phyloP scores from a whole-genome alignment of 2,113 vertebrate genomes.

The Dromaius novaehollandiae region DNA sequence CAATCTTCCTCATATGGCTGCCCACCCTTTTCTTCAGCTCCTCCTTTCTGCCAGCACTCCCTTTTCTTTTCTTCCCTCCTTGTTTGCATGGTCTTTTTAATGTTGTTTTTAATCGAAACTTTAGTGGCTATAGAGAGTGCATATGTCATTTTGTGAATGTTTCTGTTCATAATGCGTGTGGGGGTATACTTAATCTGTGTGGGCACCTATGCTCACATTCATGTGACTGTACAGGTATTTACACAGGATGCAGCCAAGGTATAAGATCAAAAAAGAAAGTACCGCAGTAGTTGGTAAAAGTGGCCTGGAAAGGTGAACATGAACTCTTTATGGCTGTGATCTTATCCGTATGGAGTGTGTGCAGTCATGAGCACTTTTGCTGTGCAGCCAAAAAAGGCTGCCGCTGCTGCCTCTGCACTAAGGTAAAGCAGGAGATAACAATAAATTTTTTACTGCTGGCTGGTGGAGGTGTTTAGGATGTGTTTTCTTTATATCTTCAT shows the following conservation, averaged over 20 bases:
- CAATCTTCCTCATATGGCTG: background rate
- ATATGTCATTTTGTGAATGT: background rate
- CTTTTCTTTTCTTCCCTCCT: background rate
- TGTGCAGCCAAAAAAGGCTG: conserved; percentile 58
- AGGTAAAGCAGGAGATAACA: conserved; percentile 77
- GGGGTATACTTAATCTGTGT: accelerated
- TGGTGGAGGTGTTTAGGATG: conserved; percentile 81
- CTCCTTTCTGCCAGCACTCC: background rate
- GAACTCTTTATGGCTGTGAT: background rate
- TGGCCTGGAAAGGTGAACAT: background rate
- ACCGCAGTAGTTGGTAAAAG: background rate
- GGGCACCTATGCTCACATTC: background rate
- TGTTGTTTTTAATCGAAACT: background rate
- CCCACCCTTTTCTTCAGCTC: accelerated
- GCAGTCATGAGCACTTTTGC: conserved; percentile 23
- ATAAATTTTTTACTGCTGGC: conserved; percentile 77
- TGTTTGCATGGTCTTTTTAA: background rate
- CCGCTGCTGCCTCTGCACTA: conserved; percentile 27
- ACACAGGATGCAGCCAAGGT: background rate
- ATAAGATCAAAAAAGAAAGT: background rate
- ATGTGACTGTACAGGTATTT: background rate
- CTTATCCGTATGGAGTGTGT: conserved; percentile 23
- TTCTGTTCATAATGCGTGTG: background rate
- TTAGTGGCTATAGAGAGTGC: accelerated
- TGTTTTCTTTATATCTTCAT: conserved; percentile 85